Conservation (phyloP, 2,888 invertebrate genomes). For the Allophyes oxyacanthae region DNA sequence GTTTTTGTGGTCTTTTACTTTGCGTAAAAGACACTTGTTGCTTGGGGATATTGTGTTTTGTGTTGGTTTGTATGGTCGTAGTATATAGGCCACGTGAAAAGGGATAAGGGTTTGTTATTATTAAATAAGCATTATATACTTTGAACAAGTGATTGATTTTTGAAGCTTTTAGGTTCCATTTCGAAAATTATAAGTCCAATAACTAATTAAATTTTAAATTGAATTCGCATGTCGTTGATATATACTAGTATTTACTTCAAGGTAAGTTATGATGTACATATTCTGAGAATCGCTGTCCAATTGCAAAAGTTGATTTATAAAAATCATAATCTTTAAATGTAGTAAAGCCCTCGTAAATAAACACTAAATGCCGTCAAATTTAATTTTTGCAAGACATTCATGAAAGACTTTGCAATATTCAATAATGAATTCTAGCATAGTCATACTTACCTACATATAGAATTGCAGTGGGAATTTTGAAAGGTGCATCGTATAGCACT, state of each 20-base stretch:
- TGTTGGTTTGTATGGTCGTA: constrained; percentile 59
- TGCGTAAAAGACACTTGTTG: constrained; percentile 87
- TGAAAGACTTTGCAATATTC: no score
- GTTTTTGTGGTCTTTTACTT: constrained; percentile 85
- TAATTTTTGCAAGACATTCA: constrained; percentile 18
- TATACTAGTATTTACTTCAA: no score
- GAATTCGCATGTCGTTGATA: no score
- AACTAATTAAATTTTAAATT: no score
- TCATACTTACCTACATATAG: constrained; percentile 13
- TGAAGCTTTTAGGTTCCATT: background rate
- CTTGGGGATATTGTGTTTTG: constrained; percentile 78
- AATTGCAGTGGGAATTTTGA: constrained; percentile 79
- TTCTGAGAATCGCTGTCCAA: no score
- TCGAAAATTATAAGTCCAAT: no score
- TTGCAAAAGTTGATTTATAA: no score
- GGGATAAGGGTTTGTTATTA: constrained; percentile 29
- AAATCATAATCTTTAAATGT: no score
- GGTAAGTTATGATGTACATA: no score
- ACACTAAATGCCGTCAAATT: background rate
- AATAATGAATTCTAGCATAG: no score
- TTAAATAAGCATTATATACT: constrained; percentile 5
- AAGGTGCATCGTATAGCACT: constrained; percentile 76
- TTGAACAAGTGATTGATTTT: constrained; percentile 17
- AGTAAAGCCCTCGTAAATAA: no score
- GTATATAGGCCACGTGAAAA: constrained; percentile 52